Conservation (phyloP, 2,797 vertebrate genomes). For the Parauchenoglanis punctatus region DNA sequence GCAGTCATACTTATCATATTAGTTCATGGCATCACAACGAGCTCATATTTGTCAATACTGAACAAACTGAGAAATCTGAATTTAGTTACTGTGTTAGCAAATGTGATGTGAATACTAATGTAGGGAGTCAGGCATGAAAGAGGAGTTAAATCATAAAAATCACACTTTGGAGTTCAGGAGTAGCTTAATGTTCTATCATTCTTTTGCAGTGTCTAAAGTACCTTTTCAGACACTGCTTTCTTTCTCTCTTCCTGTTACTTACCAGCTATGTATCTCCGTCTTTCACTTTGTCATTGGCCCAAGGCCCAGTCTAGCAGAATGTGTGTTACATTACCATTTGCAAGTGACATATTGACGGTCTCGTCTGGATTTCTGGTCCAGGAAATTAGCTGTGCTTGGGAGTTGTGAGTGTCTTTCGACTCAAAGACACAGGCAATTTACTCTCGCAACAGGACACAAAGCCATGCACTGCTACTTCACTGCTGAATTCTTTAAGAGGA, state of each 20-base stretch:
- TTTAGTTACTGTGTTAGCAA: background rate
- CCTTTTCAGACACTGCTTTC: conserved; percentile 17
- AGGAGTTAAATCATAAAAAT: background rate
- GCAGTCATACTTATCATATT: background rate
- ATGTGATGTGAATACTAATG: background rate
- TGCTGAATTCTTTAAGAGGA: conserved; percentile 11
- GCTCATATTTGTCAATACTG: background rate
- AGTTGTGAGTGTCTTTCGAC: conserved; percentile 43
- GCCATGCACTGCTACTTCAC: conserved; percentile 1
- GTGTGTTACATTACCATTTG: conserved; percentile 53
- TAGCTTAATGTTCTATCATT: background rate
- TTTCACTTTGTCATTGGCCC: conserved; percentile 40
- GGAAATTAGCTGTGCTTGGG: conserved; percentile 43
- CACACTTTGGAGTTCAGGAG: background rate
- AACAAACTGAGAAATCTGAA: background rate
- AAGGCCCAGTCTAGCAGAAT: conserved; percentile 47
- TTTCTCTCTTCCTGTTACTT: conserved; percentile 17
- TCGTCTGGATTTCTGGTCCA: conserved; percentile 51
- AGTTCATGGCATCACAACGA: background rate
- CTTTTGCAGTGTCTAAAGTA: background rate
- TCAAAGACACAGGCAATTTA: conserved; percentile 41
- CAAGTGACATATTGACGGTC: conserved; percentile 56
- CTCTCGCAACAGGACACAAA: conserved; percentile 23
- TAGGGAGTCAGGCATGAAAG: background rate
- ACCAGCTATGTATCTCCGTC: conserved; percentile 28